Evolutionary conservation across 2,113 vertebrate species (phyloP).

Genomic region (Diadophis punctatus): DNA sequence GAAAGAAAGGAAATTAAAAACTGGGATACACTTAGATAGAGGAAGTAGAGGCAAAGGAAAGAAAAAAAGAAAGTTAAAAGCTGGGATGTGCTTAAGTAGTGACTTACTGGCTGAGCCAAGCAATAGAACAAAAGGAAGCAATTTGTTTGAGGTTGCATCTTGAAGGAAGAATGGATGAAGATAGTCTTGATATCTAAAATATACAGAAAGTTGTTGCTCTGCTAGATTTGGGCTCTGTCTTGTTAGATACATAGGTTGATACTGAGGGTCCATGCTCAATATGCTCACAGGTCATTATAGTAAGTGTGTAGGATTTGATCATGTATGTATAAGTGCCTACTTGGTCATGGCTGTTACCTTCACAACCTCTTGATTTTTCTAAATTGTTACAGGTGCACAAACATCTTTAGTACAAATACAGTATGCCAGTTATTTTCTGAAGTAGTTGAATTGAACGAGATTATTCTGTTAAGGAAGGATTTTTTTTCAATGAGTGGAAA

Average conservation of each 20-base stretch:
- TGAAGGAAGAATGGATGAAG: not conserved
- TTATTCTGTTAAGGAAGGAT: no score
- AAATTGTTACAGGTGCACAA: no score
- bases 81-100: not conserved
- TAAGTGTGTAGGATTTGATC: no score
- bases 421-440: no score
- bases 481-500: no score
- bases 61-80: not conserved
- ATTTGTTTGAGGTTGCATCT: not conserved
- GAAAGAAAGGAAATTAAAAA: not conserved
- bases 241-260: not conserved
- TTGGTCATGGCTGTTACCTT: no score
- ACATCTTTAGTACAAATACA: no score
- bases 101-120: not conserved
- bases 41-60: not conserved
- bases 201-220: not conserved
- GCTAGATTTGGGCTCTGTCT: not conserved
- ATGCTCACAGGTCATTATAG: no score
- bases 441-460: no score
- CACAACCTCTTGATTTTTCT: no score
- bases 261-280: not conserved
- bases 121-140: not conserved
- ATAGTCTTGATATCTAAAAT: not conserved
- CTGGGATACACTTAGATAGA: not conserved
- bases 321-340: no score